phyloP scores from a whole-genome alignment of 2,113 vertebrate genomes.

The Apistogramma diplotaenia region DNA sequence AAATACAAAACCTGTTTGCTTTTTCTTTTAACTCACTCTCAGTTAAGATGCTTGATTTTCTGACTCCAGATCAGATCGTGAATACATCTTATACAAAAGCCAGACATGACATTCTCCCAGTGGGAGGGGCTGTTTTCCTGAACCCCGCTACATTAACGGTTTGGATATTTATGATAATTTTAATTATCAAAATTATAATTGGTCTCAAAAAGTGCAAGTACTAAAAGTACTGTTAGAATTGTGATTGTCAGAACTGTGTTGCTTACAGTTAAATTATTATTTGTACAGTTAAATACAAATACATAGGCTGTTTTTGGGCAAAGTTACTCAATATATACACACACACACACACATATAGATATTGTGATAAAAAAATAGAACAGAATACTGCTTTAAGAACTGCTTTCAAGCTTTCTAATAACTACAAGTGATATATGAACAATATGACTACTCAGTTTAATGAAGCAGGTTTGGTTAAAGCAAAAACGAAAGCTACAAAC shows the following conservation, averaged over 20 bases:
- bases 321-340: not conserved
- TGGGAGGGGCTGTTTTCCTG: not conserved
- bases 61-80: too few relatives aligned
- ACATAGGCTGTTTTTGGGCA: not conserved
- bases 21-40: not conserved
- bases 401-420: not conserved
- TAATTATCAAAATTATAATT: too few relatives aligned
- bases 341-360: not conserved
- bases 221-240: not conserved
- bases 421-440: not conserved
- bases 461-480: not conserved
- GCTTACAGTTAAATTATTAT: not conserved
- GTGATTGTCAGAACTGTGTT: not conserved
- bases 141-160: not conserved
- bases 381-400: not conserved
- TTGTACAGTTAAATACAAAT: not conserved
- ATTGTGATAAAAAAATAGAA: not conserved
- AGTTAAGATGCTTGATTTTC: not conserved
- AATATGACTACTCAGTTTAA: not conserved
- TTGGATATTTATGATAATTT: not conserved
- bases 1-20: not conserved
- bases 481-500: not conserved
- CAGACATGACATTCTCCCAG: too few relatives aligned
- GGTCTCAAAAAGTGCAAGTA: not conserved
- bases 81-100: too few relatives aligned